Percentiles rank a stretch among this genome's conserved stretches.
Evolutionary conservation across 2,797 vertebrate species (phyloP).

Genomic region (Holocentrus rufus): DNA sequence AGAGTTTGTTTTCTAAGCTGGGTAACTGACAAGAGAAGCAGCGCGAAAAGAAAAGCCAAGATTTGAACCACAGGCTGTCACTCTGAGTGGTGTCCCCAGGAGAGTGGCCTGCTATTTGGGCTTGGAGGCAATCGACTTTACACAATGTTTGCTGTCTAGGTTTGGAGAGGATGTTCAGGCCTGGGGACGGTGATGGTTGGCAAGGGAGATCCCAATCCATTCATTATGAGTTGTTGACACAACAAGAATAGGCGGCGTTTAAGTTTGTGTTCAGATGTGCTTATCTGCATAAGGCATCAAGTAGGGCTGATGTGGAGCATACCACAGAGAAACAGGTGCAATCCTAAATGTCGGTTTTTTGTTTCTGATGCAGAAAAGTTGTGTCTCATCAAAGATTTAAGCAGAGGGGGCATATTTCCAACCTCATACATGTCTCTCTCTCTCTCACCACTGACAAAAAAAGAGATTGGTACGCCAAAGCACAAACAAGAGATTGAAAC

Average conservation of each 20-base stretch:
- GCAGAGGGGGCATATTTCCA: too few relatives aligned
- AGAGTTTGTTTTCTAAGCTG: slow-evolving; percentile 2
- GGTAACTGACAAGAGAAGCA: neutral
- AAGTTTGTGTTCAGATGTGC: neutral
- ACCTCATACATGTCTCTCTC: too few relatives aligned
- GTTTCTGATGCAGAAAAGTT: neutral
- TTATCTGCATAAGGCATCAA: slow-evolving; percentile 16
- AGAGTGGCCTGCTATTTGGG: slow-evolving; percentile 30
- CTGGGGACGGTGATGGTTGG: neutral
- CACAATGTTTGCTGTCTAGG: slow-evolving; percentile 40
- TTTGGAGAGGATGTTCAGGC: slow-evolving; percentile 19
- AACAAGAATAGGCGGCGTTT: neutral
- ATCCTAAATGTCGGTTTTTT: neutral
- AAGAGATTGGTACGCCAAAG: too few relatives aligned
- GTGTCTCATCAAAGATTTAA: too few relatives aligned
- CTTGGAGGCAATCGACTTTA: slow-evolving; percentile 31
- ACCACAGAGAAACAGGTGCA: neutral
- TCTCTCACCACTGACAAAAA: too few relatives aligned
- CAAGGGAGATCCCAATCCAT: slow-evolving; percentile 15
- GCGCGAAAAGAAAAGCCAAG: neutral
- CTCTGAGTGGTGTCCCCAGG: slow-evolving; percentile 6
- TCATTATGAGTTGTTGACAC: slow-evolving; percentile 31
- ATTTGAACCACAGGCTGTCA: slow-evolving; percentile 6
- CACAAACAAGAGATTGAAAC: too few relatives aligned
- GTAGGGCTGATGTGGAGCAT: neutral